These are phyloP conservation scores for Pseudopodoces humilis DNA, from an alignment of 2,113 vertebrate genomes.

Conservation along the genomic window DNA sequence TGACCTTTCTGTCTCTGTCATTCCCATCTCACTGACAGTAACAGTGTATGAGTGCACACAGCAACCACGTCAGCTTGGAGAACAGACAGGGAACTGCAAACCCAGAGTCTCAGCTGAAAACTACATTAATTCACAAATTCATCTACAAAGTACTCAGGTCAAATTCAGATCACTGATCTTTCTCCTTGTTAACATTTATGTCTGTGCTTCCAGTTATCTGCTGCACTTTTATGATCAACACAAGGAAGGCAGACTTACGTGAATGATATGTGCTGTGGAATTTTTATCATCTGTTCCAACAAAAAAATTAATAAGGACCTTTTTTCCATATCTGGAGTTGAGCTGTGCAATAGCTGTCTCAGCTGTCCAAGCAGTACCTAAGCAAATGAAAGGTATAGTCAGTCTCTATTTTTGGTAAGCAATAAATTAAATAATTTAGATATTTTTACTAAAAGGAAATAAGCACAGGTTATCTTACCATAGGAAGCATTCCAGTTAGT, in stretches of 20 bases:
- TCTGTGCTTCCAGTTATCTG: background rate
- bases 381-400: constrained; percentile 5
- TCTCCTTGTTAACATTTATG: background rate
- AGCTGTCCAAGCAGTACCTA: constrained; percentile 83
- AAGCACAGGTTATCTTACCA: constrained; percentile 70
- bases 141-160: background rate
- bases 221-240: background rate
- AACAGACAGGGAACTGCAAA: background rate
- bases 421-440: background rate
- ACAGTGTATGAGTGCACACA: background rate
- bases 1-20: background rate
- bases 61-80: background rate
- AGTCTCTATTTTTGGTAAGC: background rate
- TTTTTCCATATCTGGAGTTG: constrained; percentile 88
- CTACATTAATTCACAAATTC: background rate
- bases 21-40: background rate
- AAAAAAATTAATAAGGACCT: constrained; percentile 89
- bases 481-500: constrained; percentile 81
- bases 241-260: constrained; percentile 80
- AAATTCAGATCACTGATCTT: background rate
- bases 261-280: constrained; percentile 88
- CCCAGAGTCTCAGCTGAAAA: background rate
- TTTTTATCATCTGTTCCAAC: constrained; percentile 91
- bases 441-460: background rate
- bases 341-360: constrained; percentile 85